Percentiles rank a stretch among this genome's conserved stretches.
These are phyloP conservation scores for Myrmecobius fasciatus DNA, from an alignment of 2,113 vertebrate genomes.

Conservation along the genomic window DNA sequence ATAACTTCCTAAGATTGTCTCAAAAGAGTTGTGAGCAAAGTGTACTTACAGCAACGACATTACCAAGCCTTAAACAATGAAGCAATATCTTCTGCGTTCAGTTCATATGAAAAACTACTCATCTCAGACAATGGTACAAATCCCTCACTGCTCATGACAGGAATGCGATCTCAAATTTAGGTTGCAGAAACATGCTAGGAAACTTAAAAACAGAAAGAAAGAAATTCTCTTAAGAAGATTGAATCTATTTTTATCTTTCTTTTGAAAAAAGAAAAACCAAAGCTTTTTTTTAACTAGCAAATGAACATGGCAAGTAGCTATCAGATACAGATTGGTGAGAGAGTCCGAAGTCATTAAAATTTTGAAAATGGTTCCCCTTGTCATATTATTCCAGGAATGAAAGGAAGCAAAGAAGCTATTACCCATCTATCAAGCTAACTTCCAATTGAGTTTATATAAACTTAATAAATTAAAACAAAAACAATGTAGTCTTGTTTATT, in stretches of 20 bases:
- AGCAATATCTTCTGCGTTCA: fast-evolving
- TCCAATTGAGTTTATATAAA: neutral
- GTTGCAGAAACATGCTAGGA: neutral
- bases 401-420: neutral
- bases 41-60: neutral
- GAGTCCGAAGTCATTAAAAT: neutral
- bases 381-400: neutral
- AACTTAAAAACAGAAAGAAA: neutral
- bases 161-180: neutral
- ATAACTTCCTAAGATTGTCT: neutral
- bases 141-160: neutral
- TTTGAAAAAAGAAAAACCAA: too few relatives aligned
- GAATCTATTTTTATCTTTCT: too few relatives aligned
- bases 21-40: neutral
- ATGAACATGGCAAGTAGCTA: neutral
- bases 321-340: neutral
- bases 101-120: neutral
- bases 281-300: neutral
- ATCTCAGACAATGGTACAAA: neutral
- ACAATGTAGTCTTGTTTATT: too few relatives aligned
- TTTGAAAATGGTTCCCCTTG: neutral
- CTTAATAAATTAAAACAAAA: too few relatives aligned
- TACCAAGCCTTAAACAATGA: neutral
- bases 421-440: neutral
- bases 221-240: too few relatives aligned